Evolutionary conservation across 2,797 vertebrate species (phyloP), one percentile per base, ranked within the genome.

Genomic region (Leptodactylus fallax): DNA sequence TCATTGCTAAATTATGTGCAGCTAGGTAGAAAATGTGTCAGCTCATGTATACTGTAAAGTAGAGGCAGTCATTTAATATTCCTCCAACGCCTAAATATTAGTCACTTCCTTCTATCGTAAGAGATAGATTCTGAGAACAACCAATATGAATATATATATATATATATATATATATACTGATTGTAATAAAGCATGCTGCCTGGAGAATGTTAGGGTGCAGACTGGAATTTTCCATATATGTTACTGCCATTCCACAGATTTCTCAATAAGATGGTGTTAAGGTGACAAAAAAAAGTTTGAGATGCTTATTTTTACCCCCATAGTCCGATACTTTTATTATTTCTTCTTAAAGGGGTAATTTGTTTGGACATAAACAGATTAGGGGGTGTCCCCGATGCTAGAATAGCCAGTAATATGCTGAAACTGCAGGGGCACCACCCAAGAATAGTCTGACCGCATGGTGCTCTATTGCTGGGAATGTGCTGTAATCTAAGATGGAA

Each of bases 41-140:
- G 12, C 10, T 74, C 47, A 51, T 76, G 72, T 49, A 51, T 76
- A 76, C 19, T n/a, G 19, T 49, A 76, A n/a, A 53, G 17, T 23
- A 76, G 19, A 69, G 27, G n/a, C n/a, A 25, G 65, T 69, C 3
- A 69, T 76, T 53, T 23, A 23, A 76, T 76, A 76, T 76, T 76
- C 72, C 36, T 76, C 72, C 72, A 53, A 76, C 72, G 72, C 72
- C 72, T 76, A 76, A 76, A 76, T 53, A 51, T 76, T 76, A 76
- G 47, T 76, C 47, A 76, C 72, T 76, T 51, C 72, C 72, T 23
- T 49, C 3, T 21, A n/a, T 19, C n/a, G 11, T 53, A 21, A 51
- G 21, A 49, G 71, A 74, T 74, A 14, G 11, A 49, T 51, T 49
- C 16, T 74, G 36, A 14, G 25, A 74, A 49, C 21, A 21, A 49